Evolutionary conservation across 2,888 invertebrate genomes (phyloP), one percentile per base, ranked within the genome.

Genomic region (Drepanosiphum platanoidis): DNA sequence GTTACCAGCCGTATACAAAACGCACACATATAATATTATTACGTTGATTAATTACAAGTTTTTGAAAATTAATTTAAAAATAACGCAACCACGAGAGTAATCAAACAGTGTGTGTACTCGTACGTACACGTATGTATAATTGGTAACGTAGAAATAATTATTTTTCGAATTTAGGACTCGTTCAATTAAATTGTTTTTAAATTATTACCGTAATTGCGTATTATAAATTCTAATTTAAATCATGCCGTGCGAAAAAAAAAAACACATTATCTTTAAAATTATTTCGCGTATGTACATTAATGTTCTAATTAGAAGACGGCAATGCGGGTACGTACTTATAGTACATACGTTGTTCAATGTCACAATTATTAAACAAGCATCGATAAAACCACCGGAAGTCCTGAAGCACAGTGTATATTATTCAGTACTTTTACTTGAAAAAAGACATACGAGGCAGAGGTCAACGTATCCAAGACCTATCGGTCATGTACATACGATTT

Each of bases 191-290:
- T 30, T 27, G 64, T 27, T 1, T 64, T 64, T 64, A 64, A 64
- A 30, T 64, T 64, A 27, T 30, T 2, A 30, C 27, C 64, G 13
- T 64, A 64, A 64, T 27, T 64, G 30, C 64, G 30, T 64, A 64
- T 64, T 13, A n/a, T 64, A 27, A 3, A 64, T 64, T 68, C 22
- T 34, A 32, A 79, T 66, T 79, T 46, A 46, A 46, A 79, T 13
- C 42, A 66, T 1, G 32, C 32, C 64, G 66, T 79, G 78, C 66
- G 77, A 66, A 79, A 78, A 78, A 46, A n/a, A n/a, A n/a, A n/a
- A n/a, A n/a, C n/a, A 32, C 32, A 32, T 66, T 79, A 77, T 61
- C 61, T 61, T 30, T 9, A 18, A 61, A n/a, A 79, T 42, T 22
- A 34, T 30, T 39, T 64, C 30, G 27, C 39, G 61, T 61, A 30